A percentile compares a stretch with the other conserved stretches of the same genome.
phyloP scores from a whole-genome alignment of 1,140 invertebrate species.

The Eufriesea mexicana region DNA sequence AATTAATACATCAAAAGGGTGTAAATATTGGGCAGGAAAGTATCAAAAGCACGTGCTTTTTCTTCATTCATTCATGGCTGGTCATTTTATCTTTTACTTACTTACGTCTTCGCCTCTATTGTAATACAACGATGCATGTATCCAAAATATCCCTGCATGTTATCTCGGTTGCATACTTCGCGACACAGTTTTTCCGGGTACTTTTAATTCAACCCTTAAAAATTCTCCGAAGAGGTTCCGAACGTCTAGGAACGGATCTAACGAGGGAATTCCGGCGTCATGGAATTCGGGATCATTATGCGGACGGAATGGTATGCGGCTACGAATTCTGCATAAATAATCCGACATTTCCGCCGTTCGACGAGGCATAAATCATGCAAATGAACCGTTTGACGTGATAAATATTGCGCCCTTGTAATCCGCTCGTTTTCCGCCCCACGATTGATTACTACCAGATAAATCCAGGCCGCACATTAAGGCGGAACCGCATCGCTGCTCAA shows the following conservation, averaged over 20 bases:
- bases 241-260: background rate
- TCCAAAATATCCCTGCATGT: too few species aligned
- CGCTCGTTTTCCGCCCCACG: constrained; percentile 71
- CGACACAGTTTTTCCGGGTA: background rate
- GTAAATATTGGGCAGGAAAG: too few species aligned
- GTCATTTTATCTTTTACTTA: too few species aligned
- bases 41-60: too few species aligned
- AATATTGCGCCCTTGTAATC: constrained; percentile 75
- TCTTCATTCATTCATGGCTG: too few species aligned
- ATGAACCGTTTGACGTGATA: constrained; percentile 79
- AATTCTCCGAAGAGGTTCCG: background rate
- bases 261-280: constrained; percentile 56
- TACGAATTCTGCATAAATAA: constrained; percentile 68
- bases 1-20: too few species aligned
- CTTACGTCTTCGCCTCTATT: too few species aligned
- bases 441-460: constrained; percentile 79
- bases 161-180: too few species aligned
- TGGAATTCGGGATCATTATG: constrained; percentile 62
- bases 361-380: constrained; percentile 78
- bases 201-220: constrained; percentile 22
- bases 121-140: too few species aligned
- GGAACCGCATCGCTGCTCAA: constrained; percentile 51
- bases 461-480: constrained; percentile 77
- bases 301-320: constrained; percentile 32
- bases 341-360: constrained; percentile 68